phyloP scores from a whole-genome alignment of 1,140 invertebrate genomes.

The Zelostemma sp. region DNA sequence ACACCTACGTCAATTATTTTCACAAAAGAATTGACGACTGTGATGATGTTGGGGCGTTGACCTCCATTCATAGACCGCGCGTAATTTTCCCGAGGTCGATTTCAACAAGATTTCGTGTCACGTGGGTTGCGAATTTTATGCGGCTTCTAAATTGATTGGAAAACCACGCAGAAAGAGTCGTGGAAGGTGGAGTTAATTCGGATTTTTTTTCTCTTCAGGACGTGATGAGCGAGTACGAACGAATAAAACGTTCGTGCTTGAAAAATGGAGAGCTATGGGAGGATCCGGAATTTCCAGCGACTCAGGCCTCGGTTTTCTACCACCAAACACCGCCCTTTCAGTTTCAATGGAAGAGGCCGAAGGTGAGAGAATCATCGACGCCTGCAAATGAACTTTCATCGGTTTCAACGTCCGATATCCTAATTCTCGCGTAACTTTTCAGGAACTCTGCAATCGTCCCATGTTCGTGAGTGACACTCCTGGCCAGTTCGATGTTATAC shows the following conservation, averaged over 20 bases:
- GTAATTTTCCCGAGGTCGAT: slow-evolving; percentile 40
- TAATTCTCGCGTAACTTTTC: slow-evolving; percentile 47
- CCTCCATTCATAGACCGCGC: slow-evolving; percentile 38
- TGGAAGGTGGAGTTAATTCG: no score
- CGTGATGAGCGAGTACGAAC: slow-evolving; percentile 83
- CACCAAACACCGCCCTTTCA: slow-evolving; percentile 93
- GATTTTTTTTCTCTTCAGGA: slow-evolving; percentile 50
- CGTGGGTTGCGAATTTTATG: slow-evolving; percentile 26
- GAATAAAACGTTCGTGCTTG: slow-evolving; percentile 83
- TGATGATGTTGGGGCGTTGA: slow-evolving; percentile 31
- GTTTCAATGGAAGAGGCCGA: slow-evolving; percentile 93
- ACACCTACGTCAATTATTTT: slow-evolving; percentile 41
- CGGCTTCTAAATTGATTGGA: no score
- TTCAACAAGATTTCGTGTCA: slow-evolving; percentile 23
- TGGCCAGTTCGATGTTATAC: slow-evolving; percentile 84
- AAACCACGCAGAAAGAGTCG: no score
- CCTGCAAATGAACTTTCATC: no score
- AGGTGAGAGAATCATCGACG: slow-evolving; percentile 72
- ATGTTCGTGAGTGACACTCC: slow-evolving; percentile 85
- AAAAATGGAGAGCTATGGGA: slow-evolving; percentile 89
- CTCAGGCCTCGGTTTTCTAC: slow-evolving; percentile 91
- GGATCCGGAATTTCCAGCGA: slow-evolving; percentile 91
- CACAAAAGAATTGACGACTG: slow-evolving; percentile 25
- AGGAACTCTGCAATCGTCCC: slow-evolving; percentile 83
- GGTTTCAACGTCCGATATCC: no score